A percentile compares a stretch with the other conserved stretches of the same genome.
Conservation (phyloP, 53 echinoderm and acorn worm species). For the Arbacia lixula region DNA sequence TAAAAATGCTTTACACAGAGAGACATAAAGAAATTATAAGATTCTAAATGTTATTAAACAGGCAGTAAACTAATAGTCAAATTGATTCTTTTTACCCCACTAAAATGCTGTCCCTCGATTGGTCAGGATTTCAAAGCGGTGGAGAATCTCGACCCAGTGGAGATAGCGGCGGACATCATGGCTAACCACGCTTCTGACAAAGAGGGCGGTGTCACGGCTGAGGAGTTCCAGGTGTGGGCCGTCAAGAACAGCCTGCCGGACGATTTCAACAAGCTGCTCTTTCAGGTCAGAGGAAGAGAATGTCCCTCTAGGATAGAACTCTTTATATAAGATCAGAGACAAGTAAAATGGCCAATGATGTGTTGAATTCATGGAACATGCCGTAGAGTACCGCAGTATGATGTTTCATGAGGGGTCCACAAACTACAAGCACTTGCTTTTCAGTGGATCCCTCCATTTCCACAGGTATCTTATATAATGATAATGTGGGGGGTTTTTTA, state of each 20-base stretch:
- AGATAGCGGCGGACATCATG: slow-evolving; percentile 88
- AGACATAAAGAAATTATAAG: too few relatives aligned
- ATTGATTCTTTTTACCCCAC: background rate
- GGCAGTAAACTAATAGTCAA: too few relatives aligned
- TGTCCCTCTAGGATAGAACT: too few relatives aligned
- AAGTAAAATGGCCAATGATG: background rate
- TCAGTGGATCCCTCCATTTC: too few relatives aligned
- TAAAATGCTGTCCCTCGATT: background rate
- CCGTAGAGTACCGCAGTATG: too few relatives aligned
- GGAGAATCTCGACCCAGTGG: slow-evolving; percentile 84
- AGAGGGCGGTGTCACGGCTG: slow-evolving; percentile 84
- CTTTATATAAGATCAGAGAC: too few relatives aligned
- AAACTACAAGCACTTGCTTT: too few relatives aligned
- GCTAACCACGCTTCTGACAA: slow-evolving; percentile 81
- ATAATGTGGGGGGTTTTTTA: too few relatives aligned
- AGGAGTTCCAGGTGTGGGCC: slow-evolving; percentile 99
- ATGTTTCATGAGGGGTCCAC: too few relatives aligned
- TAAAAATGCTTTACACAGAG: too few relatives aligned
- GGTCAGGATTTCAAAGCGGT: slow-evolving; percentile 81
- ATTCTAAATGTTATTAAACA: too few relatives aligned
- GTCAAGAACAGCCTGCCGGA: slow-evolving; percentile 95
- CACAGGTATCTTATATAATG: too few relatives aligned
- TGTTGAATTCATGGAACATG: background rate
- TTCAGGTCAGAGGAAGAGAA: slow-evolving; percentile 95
- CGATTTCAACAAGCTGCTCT: slow-evolving; percentile 93